Conservation (phyloP, 2,797 vertebrate species). For the Monodelphis domestica region DNA sequence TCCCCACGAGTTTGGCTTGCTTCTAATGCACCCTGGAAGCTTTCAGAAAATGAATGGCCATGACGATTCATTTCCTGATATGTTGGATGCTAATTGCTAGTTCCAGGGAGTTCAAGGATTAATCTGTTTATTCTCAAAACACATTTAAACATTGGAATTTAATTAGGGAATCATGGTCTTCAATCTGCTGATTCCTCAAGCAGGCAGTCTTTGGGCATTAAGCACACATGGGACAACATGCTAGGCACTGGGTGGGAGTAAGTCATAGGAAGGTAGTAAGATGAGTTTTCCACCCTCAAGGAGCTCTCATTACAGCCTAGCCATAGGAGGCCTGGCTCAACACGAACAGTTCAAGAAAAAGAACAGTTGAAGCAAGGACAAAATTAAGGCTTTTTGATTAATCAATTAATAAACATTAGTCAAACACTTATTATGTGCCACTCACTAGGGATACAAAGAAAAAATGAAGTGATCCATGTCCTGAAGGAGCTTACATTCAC, state of each 20-base stretch:
- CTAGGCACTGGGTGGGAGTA: not conserved
- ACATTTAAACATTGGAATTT: not conserved
- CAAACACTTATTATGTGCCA: not conserved
- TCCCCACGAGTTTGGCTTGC: not conserved
- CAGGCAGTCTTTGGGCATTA: not conserved
- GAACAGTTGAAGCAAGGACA: not conserved
- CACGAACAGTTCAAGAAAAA: not conserved
- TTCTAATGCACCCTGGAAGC: not conserved
- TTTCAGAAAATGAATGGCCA: not conserved
- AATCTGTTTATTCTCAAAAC: not conserved
- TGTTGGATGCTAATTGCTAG: not conserved
- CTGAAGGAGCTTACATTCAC: not conserved
- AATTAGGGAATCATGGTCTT: not conserved
- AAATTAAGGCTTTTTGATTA: not conserved
- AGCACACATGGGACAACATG: not conserved
- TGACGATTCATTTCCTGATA: not conserved
- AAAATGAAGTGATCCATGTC: not conserved
- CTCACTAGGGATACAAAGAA: not conserved
- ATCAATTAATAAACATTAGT: not conserved
- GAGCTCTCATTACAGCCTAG: not conserved
- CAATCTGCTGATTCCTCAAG: not conserved
- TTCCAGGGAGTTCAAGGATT: not conserved
- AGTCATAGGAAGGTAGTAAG: too few relatives aligned
- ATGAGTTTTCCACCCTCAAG: not conserved
- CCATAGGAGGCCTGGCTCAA: not conserved